Conservation (phyloP, 2,113 vertebrate genomes). For the Antennarius striatus region DNA sequence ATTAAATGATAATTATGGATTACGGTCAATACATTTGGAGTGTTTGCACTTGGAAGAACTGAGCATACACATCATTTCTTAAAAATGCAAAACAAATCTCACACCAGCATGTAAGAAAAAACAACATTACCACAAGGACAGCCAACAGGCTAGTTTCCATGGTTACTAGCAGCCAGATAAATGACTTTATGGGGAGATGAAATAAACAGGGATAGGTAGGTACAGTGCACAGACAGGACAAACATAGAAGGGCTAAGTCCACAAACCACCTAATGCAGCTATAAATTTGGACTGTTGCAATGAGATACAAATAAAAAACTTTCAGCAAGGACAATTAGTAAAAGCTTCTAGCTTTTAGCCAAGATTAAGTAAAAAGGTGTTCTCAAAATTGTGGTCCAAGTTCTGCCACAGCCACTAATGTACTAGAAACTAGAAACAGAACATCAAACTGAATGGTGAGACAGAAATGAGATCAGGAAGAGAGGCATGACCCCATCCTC, state of each 20-base stretch:
- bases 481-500: slow-evolving; percentile 65
- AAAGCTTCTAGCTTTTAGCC: too few relatives aligned
- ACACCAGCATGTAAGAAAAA: background rate
- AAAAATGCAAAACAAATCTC: background rate
- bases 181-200: slow-evolving; percentile 47
- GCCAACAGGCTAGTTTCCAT: slow-evolving; percentile 69
- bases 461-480: background rate
- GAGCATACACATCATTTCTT: background rate
- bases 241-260: background rate
- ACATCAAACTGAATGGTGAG: background rate
- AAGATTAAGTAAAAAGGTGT: too few relatives aligned
- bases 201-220: slow-evolving; percentile 36
- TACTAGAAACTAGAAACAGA: background rate
- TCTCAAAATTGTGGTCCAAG: too few relatives aligned
- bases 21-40: background rate
- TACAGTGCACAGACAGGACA: slow-evolving; percentile 24
- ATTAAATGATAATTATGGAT: background rate
- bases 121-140: slow-evolving; percentile 32
- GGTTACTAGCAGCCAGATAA: slow-evolving; percentile 65
- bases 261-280: slow-evolving; percentile 1
- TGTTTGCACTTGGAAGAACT: background rate
- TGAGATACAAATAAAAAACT: too few relatives aligned
- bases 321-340: too few relatives aligned
- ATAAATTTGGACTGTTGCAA: too few relatives aligned
- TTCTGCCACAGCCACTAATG: too few relatives aligned